A percentile compares a stretch with the other conserved stretches of the same genome.
Evolutionary conservation across 2,888 invertebrate species (phyloP).

Genomic region (Ochlodes sylvanus): DNA sequence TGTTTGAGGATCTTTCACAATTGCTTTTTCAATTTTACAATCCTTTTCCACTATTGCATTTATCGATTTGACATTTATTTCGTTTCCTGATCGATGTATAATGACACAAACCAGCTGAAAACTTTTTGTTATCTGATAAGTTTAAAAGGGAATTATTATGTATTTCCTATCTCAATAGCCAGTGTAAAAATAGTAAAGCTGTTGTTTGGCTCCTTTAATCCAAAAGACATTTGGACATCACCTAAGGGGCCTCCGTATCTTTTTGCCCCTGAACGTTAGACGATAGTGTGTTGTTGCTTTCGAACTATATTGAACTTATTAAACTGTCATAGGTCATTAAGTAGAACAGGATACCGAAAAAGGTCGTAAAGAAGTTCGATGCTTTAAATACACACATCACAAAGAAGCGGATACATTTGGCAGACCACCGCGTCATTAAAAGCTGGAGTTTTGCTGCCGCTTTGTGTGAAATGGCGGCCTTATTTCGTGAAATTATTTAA

Average conservation of each 20-base stretch:
- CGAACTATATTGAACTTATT: too few species aligned
- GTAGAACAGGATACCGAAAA: conserved; percentile 21
- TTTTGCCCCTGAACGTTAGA: too few species aligned
- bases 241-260: too few species aligned
- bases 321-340: neutral
- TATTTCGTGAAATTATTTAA: conserved; percentile 38
- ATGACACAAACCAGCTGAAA: neutral
- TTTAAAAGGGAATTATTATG: neutral
- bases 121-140: neutral
- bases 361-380: conserved; percentile 19
- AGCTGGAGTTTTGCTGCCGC: conserved; percentile 32
- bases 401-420: conserved; percentile 38
- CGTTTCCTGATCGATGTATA: conserved; percentile 3
- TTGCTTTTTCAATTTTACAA: conserved; percentile 72
- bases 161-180: neutral
- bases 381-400: conserved; percentile 29
- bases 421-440: conserved; percentile 37
- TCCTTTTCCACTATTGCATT: conserved; percentile 55
- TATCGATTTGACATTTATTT: conserved; percentile 37
- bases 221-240: too few species aligned
- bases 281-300: too few species aligned
- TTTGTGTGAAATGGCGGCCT: conserved; percentile 46
- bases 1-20: conserved; percentile 73
- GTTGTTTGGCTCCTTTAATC: too few species aligned
- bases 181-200: too few species aligned